phyloP scores from a whole-genome alignment of 2,113 vertebrate genomes.

The Poeciliopsis retropinna region DNA sequence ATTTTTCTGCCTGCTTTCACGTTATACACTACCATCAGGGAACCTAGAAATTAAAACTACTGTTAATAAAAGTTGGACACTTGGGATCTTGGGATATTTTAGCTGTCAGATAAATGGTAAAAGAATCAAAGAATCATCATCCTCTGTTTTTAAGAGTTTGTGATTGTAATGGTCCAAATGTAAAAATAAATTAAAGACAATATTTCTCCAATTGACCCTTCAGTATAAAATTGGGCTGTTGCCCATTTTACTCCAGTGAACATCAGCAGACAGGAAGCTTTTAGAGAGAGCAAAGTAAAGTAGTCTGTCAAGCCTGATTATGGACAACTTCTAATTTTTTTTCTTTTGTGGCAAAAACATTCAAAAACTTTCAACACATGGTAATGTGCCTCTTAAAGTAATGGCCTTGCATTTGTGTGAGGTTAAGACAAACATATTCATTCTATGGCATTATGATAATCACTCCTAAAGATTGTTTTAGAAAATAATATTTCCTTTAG shows the following conservation, averaged over 20 bases:
- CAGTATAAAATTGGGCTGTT: conserved; percentile 3
- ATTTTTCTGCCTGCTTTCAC: no score
- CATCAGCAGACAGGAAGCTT: conserved; percentile 21
- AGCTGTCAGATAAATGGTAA: no score
- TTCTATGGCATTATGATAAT: conserved; percentile 7
- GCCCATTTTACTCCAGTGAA: conserved; percentile 11
- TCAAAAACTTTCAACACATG: conserved; percentile 5
- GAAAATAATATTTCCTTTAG: neutral
- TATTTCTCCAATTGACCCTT: conserved; percentile 23
- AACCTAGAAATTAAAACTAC: no score
- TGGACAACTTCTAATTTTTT: conserved; percentile 21
- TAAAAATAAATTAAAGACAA: neutral
- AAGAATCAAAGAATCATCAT: no score
- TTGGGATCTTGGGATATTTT: no score
- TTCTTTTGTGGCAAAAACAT: conserved; percentile 3
- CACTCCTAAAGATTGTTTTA: conserved; percentile 2
- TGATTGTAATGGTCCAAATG: neutral
- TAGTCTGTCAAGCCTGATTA: conserved; percentile 29
- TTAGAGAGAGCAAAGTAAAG: conserved; percentile 6
- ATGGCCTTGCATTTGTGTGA: neutral
- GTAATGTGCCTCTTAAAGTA: neutral
- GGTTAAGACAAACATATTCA: neutral
- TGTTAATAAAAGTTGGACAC: no score
- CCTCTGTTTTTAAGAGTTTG: neutral
- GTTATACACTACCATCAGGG: no score